Evolutionary conservation across 53 echinoderm and acorn worm species (phyloP), one percentile per base, ranked within the genome.

Genomic region (Glandiceps talaboti): DNA sequence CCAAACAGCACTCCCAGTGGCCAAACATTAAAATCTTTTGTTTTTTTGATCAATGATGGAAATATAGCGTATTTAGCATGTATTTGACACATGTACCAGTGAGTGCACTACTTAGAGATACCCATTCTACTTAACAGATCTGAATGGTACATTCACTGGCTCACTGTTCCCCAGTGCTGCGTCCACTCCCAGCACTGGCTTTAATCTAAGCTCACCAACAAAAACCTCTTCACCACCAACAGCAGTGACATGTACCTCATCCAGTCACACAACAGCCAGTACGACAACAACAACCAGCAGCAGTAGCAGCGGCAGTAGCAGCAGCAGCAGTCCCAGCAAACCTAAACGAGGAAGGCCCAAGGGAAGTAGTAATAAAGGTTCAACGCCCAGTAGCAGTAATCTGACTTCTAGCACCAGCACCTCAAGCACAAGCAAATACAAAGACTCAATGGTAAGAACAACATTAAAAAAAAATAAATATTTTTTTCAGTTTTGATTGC

Each of bases 211-310:
- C 64, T 45, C 64, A 45, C 64, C 64, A 12, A 45, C 64, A 45
- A 45, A 45, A 82, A 80, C 77, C 84, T 81, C 85, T 30, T 87
- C 79, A 30, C 83, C 84, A 28, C 74, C 82, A 26, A 33, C 79
- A 86, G 26, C 32, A 32, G 77, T 76, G 77, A 80, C 84, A 32
- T 45, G 76, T 27, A 27, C 78, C 29, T 31, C 84, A 30, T 76
- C 79, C 30, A 84, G 82, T 31, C 82, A 82, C 33, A 78, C 79
- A 82, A 82, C 33, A 77, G 77, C 85, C 73, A 82, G 73, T 32
- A 76, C 33, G 32, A 32, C 83, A 32, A 76, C 80, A 30, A 76
- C 64, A 14, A 33, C 86, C 26, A 85, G 75, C 30, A 81, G 78
- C 82, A 82, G 82, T 79, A 79, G 79, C 74, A 75, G 82, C 74